These are phyloP conservation scores for Girardinichthys multiradiatus DNA, from an alignment of 2,113 vertebrate species.

Conservation along the genomic window DNA sequence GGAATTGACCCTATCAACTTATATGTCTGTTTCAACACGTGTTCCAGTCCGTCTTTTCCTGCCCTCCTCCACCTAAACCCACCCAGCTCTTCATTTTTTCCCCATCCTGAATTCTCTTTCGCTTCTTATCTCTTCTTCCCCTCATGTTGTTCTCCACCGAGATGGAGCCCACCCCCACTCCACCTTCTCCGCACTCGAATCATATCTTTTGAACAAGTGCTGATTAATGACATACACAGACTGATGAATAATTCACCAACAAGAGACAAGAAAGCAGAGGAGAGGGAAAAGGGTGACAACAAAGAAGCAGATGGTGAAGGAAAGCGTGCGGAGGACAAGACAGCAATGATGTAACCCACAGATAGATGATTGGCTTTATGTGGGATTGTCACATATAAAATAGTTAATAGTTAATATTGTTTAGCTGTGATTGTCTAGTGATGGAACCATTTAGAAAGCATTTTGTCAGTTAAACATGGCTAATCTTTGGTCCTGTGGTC, in stretches of 20 bases:
- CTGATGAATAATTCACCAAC: constrained; percentile 79
- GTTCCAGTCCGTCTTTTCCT: constrained; percentile 25
- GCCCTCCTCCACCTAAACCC: constrained; percentile 14
- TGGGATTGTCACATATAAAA: constrained; percentile 40
- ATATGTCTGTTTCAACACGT: constrained; percentile 67
- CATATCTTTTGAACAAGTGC: constrained; percentile 81
- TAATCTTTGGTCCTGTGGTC: constrained; percentile 38
- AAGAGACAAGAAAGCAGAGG: constrained; percentile 14
- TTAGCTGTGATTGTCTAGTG: constrained; percentile 33
- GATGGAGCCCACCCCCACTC: constrained; percentile 57
- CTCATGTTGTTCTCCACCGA: constrained; percentile 24
- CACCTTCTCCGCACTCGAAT: constrained; percentile 44
- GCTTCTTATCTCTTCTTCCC: neutral
- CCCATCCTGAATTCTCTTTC: neutral
- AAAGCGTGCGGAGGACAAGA: constrained; percentile 38
- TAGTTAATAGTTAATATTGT: constrained; percentile 34
- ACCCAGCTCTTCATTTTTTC: constrained; percentile 13
- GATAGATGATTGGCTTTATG: constrained; percentile 34
- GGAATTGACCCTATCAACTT: constrained; percentile 60
- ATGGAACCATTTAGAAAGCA: neutral
- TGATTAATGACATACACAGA: constrained; percentile 87
- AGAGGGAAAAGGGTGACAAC: constrained; percentile 34
- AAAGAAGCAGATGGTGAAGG: constrained; percentile 39
- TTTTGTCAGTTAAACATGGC: constrained; percentile 1
- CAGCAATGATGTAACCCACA: constrained; percentile 35